Evolutionary conservation across 1,140 invertebrate species (phyloP), one percentile per base, ranked within the genome.

Genomic region (Euglossa dilemma): DNA sequence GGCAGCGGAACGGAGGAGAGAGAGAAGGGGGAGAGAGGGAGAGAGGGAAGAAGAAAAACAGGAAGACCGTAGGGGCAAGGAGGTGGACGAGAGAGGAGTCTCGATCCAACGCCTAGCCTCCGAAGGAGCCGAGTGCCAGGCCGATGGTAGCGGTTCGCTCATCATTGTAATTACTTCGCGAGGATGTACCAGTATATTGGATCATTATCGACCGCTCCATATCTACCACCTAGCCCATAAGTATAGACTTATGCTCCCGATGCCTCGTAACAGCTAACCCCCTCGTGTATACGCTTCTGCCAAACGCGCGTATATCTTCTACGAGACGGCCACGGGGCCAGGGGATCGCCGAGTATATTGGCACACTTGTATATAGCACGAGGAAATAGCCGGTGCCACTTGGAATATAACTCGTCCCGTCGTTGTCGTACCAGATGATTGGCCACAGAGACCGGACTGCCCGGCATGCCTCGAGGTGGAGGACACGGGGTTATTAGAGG

Each of bases 141-240:
- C 71, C 87, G 89, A 89, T 92, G 91, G 92, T 93, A 93, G 92
- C 92, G 91, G 88, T 91, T 93, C 89, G 90, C 92, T 93, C 92
- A 92, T 93, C 92, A 93, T 93, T 93, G 93, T 93, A 93, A 93
- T 93, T 93, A 93, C 93, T 93, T 93, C 90, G 88, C 91, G 84
- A 92, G 90, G 92, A 93, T 93, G 93, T 93, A 92, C 91, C 91
- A 91, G 89, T 92, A 93, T 92, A 93, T 93, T 93, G 92, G 93
- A 93, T 93, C 93, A 93, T 93, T 93, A 93, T 93, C 92, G 91
- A 91, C 88, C 92, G 92, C 90, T 92, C 91, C 91, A 93, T 92
- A 93, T 93, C 90, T 92, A 91, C 91, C 91, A 93, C 89, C 91
- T 92, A 93, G 87, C 85, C 83, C 85, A 85, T 93, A 93, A 93